Base-by-base conservation (phyloP, 2,888 invertebrate species). In the Pachydiplax longipennis region DNA sequence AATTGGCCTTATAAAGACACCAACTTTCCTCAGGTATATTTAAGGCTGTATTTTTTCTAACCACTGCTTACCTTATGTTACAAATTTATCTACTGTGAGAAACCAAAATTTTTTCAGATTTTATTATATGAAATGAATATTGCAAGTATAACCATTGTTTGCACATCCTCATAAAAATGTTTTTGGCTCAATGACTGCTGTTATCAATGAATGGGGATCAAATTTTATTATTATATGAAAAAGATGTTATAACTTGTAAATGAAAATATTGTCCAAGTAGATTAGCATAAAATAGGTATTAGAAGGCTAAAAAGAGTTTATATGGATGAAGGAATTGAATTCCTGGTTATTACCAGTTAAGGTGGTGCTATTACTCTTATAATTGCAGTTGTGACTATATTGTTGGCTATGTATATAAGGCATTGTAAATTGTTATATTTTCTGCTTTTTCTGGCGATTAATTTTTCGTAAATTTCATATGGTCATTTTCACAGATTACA, bases 161-260 rank as follows among this genome's bases (percentile, higher is more conserved):
- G 87, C 87, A 35, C 58, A 87, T 65, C 61, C 61, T 87, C 65
- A 40, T 65, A 61, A 12, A 83, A 83, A 35, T n/a, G 53, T 53
- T 53, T 61, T 37, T 61, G 87, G 87, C 87, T 87, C 87, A 87
- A 87, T 25, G 73, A 73, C 35, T 87, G 61, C 35, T 87, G 65
- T 65, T 87, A 87, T 87, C 87, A 61, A 37, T 87, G 61, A 87
- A 65, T 87, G 61, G 87, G 87, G 87, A 87, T 87, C 87, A 87
- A 87, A 87, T 65, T 87, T 48, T 87, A 87, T 12, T 61, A 10
- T 61, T 87, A n/a, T 37, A 25, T 58, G 5, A 37, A 87, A n/a
- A 13, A 37, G 37, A 61, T 58, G 37, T 58, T 58, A 35, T 35
- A 65, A 37, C 22, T 35, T 61, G 18, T 31, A 53, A 13, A 48